These are phyloP conservation scores for Barbus barbus DNA, from an alignment of 2,113 vertebrate genomes.

Conservation along the genomic window DNA sequence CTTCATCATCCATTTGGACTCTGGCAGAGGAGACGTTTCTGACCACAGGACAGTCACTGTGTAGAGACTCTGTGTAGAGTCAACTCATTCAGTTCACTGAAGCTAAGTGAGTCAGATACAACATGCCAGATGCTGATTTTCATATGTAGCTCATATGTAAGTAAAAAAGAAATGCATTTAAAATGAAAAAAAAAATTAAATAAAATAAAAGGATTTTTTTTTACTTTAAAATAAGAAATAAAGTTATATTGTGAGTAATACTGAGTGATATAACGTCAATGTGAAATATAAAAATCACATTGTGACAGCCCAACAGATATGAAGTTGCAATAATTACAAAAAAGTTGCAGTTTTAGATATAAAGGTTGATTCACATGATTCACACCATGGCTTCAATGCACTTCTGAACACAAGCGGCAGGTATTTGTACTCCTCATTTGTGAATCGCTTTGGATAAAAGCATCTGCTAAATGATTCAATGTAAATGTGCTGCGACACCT, in stretches of 20 bases:
- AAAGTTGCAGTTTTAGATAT: neutral
- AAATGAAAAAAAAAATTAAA: neutral
- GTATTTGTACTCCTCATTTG: neutral
- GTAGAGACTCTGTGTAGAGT: slow-evolving; percentile 21
- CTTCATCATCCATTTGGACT: slow-evolving; percentile 42
- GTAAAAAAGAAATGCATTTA: neutral
- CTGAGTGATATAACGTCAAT: neutral
- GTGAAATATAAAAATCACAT: neutral
- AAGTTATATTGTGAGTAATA: neutral
- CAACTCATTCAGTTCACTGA: slow-evolving; percentile 29
- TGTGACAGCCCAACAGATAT: neutral
- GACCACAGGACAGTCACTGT: slow-evolving; percentile 39
- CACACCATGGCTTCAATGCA: neutral
- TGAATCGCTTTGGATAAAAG: neutral
- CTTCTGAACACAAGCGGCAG: neutral
- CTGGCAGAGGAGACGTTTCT: slow-evolving; percentile 8
- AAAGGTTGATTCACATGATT: neutral
- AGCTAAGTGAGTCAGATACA: slow-evolving; percentile 25
- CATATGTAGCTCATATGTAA: neutral
- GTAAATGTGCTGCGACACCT: neutral
- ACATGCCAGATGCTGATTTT: slow-evolving; percentile 1
- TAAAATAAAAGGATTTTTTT: neutral
- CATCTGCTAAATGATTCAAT: slow-evolving; percentile 5
- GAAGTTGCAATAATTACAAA: neutral
- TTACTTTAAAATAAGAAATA: neutral